A percentile compares a stretch with the other conserved stretches of the same genome.
These are phyloP conservation scores for Cosmia trapezina DNA, from an alignment of 2,888 invertebrate species.

Conservation along the genomic window DNA sequence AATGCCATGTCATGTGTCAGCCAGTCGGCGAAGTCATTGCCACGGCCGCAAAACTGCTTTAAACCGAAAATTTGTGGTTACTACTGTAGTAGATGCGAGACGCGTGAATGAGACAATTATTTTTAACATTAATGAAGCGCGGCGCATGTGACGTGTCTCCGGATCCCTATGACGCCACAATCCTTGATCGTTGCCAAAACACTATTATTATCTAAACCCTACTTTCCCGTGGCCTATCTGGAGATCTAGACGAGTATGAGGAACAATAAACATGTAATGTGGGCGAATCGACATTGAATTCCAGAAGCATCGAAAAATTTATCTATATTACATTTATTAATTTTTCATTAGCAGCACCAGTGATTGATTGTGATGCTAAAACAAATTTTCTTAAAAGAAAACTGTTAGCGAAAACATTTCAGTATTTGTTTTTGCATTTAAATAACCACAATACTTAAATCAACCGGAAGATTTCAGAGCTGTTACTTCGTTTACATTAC, in stretches of 20 bases:
- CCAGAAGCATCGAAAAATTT: constrained; percentile 11
- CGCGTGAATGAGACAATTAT: constrained; percentile 89
- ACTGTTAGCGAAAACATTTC: constrained; percentile 30
- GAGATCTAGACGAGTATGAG: constrained; percentile 41
- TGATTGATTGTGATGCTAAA: constrained; percentile 44
- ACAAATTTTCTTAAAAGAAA: constrained; percentile 27
- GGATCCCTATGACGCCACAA: constrained; percentile 67
- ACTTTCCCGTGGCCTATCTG: constrained; percentile 54
- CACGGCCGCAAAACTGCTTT: constrained; percentile 83
- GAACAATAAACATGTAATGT: constrained; percentile 39
- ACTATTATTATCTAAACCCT: constrained; percentile 74
- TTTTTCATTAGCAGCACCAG: constrained; percentile 32
- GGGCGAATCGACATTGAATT: constrained; percentile 33
- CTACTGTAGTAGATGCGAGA: constrained; percentile 86
- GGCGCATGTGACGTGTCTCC: constrained; percentile 70
- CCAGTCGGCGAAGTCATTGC: constrained; percentile 76
- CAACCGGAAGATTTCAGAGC: constrained; percentile 46
- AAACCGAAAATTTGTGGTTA: constrained; percentile 87
- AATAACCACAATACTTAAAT: constrained; percentile 58
- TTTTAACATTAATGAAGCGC: constrained; percentile 84
- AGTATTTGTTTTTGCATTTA: constrained; percentile 52
- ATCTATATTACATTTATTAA: constrained; percentile 30
- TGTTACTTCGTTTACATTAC: constrained; percentile 16
- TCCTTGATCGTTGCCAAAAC: constrained; percentile 78
- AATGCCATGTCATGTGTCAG: constrained; percentile 72